Evolutionary conservation across 2,888 invertebrate genomes (phyloP).

Genomic region (Dynastes tityus): DNA sequence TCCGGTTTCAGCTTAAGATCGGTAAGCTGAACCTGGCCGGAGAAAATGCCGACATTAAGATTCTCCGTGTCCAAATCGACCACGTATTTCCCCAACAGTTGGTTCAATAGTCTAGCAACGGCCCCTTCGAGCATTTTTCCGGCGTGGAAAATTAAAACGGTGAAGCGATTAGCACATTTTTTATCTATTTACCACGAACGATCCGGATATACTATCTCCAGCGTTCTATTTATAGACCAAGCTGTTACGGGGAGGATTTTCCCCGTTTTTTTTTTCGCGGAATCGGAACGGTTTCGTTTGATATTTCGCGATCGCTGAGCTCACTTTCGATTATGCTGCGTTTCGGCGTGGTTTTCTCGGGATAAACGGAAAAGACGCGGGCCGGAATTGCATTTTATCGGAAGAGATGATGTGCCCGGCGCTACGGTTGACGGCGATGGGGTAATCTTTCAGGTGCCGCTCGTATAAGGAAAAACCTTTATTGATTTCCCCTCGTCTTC

Average conservation of each 20-base stretch:
- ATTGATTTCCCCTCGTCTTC: conserved; percentile 26
- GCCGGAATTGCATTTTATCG: not conserved
- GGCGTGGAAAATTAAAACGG: not conserved
- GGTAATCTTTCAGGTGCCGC: conserved; percentile 31
- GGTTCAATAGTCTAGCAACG: conserved; percentile 85
- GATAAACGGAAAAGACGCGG: not conserved
- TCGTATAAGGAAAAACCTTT: conserved; percentile 26
- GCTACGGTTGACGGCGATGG: conserved; percentile 8
- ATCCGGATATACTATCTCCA: too few species aligned
- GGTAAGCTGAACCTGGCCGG: conserved; percentile 84
- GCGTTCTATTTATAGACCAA: not conserved
- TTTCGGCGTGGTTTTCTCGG: too few species aligned
- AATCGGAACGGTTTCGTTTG: not conserved
- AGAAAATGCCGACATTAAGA: conserved; percentile 87
- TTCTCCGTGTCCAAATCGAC: conserved; percentile 88
- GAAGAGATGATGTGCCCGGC: not conserved
- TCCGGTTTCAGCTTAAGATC: conserved; percentile 86
- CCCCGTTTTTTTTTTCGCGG: not conserved
- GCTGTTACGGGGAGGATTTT: not conserved
- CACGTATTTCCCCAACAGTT: conserved; percentile 86
- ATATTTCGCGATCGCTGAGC: not conserved
- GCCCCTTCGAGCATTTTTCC: conserved; percentile 83
- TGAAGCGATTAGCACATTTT: conserved; percentile 4
- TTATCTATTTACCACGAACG: not conserved
- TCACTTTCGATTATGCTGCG: not conserved